These are phyloP conservation scores for Rattus norvegicus DNA, from an alignment of 2,113 vertebrate species.

Conservation along the genomic window DNA sequence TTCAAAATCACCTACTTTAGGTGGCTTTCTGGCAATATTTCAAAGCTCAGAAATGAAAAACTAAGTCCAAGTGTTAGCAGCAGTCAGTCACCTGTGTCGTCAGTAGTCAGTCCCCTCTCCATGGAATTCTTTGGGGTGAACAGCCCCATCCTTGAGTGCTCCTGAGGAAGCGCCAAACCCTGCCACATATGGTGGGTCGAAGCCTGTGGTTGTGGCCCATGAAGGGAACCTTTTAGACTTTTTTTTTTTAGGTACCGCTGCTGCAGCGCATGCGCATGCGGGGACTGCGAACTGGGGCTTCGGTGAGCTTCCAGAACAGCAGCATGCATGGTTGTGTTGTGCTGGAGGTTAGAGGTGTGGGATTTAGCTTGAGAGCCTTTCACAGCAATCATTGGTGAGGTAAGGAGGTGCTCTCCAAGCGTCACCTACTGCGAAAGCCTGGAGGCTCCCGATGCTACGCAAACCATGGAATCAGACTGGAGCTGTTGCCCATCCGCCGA, in stretches of 20 bases:
- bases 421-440: neutral
- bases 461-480: neutral
- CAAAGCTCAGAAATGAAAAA: slow-evolving; percentile 26
- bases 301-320: neutral
- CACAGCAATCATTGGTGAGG: neutral
- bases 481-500: neutral
- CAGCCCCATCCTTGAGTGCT: neutral
- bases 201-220: neutral
- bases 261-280: neutral
- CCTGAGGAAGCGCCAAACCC: neutral
- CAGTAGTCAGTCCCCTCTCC: too few relatives aligned
- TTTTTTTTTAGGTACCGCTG: neutral
- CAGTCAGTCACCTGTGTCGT: neutral
- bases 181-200: neutral
- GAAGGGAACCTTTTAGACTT: neutral
- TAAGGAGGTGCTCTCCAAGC: neutral
- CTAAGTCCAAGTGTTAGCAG: neutral
- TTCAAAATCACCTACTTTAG: neutral
- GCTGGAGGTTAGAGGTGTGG: neutral
- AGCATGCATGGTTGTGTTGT: neutral
- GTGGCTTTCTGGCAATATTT: neutral
- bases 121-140: neutral
- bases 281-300: neutral
- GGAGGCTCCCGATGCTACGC: neutral
- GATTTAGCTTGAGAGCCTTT: neutral